Conservation (phyloP, 37 sponge, comb jelly and placozoan species). For the Diacarnus erythraeanus region DNA sequence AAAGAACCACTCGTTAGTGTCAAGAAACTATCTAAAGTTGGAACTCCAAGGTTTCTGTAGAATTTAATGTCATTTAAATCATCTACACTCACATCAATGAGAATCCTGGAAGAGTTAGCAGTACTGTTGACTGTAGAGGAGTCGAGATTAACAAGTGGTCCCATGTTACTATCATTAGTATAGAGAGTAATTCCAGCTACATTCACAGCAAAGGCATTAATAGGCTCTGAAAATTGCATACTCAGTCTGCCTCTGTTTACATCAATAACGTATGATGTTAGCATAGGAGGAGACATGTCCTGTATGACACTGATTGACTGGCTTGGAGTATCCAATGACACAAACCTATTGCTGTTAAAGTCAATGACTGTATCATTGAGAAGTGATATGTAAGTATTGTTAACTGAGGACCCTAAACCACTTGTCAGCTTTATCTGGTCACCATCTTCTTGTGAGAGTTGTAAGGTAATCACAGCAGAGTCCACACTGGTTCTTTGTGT, state of each 20-base stretch:
- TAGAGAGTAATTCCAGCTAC: constrained; percentile 43
- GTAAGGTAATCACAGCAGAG: constrained; percentile 15
- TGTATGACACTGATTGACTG: constrained; percentile 46
- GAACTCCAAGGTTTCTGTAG: constrained; percentile 21
- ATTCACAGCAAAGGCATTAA: constrained; percentile 20
- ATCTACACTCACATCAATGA: constrained; percentile 43
- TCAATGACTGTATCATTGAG: constrained; percentile 45
- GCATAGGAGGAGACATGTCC: constrained; percentile 59
- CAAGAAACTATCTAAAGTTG: constrained; percentile 42
- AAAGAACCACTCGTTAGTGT: constrained; percentile 29
- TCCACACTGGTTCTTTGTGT: constrained; percentile 21
- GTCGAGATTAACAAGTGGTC: constrained; percentile 21
- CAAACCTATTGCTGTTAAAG: constrained; percentile 50
- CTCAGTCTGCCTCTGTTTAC: constrained; percentile 59
- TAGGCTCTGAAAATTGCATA: constrained; percentile 77
- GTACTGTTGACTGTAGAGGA: constrained; percentile 33
- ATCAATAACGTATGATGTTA: constrained; percentile 58
- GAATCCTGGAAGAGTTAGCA: constrained; percentile 31
- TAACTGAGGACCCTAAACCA: constrained; percentile 49
- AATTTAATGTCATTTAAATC: constrained; percentile 65
- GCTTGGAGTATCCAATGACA: constrained; percentile 14
- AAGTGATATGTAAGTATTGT: constrained; percentile 66
- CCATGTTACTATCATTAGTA: background rate
- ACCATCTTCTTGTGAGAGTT: constrained; percentile 66
- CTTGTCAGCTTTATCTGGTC: constrained; percentile 66